Base-by-base conservation (phyloP, 2,888 invertebrate species). In the Adelphocoris suturalis region DNA sequence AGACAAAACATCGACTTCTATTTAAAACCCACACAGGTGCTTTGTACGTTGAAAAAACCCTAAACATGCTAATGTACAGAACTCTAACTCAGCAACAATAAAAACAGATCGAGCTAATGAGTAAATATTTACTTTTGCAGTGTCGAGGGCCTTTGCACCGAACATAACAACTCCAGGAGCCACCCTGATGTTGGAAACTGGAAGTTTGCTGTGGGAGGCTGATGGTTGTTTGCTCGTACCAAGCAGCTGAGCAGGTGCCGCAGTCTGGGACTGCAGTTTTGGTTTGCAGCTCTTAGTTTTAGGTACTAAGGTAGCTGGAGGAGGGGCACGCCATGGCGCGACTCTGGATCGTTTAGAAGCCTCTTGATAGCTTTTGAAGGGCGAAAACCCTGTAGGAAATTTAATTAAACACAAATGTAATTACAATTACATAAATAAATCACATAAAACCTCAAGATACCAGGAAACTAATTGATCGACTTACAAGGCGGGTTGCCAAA, bases 281-380 rank as follows among this genome's bases (percentile, higher is more conserved):
- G 23, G 13, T 13, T n/a, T 12, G 9, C 16, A 1, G 37, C 78
- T 46, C 46, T 16, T 19, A n/a, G 28, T 0, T 19, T n/a, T n/a
- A 46, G 47, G 5, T 12, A 2, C 46, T 16, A 46, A 0, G 7
- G 19, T 0, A 2, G 37, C 0, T n/a, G 78, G 78, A 7, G 76
- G 76, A 23, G 46, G 46, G 2, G 78, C 78, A n/a, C 78, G 37
- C 78, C 78, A 78, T 1, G 78, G 78, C 3, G 78, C 78, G 19
- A 78, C 47, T 78, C 47, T 78, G 37, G 78, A 78, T 2, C 78
- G 78, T 19, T 78, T 78, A n/a, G 37, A 47, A 46, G 78, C 78
- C 16, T 78, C 78, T 19, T 78, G 78, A 46, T 46, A 78, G 19
- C 78, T 78, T 19, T 16, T 37, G 47, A 78, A 78, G 0, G 78